Base-by-base conservation (phyloP, 2,888 invertebrate species). In the Crematogaster levior region DNA sequence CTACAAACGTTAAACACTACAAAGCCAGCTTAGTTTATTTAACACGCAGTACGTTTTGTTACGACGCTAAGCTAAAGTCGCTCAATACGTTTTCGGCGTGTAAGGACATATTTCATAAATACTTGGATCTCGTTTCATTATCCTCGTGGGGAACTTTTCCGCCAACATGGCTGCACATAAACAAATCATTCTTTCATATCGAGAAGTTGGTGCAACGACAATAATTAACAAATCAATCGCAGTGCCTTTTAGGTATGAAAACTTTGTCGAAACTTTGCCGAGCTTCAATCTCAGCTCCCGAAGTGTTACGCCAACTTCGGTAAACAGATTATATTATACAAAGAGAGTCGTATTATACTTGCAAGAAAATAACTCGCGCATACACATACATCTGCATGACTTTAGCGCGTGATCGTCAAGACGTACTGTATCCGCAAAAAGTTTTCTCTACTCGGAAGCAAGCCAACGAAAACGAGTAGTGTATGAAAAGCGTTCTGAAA, bases 151-250 rank as follows among this genome's bases (percentile, higher is more conserved):
- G 12, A 56, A 73, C 66, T n/a, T 51, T 68, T 53, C 53, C 24
- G 48, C 30, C 40, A 24, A 83, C 60, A 30, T 56, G 48, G 27
- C 48, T 61, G 68, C 58, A 85, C 85, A 34, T 61, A 72, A 66
- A 60, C 37, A 65, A 70, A 85, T 85, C 77, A 81, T 81, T 84
- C 89, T 89, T 89, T 84, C 83, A 84, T 40, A 40, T 83, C 74
- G 58, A 61, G 79, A 84, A 85, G 86, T 89, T 89, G 86, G 89
- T 83, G 87, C 75, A 86, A 87, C 89, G 89, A 89, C 87, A 89
- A 89, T 89, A 89, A 89, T 84, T 77, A 85, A 85, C 70, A 66
- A 75, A 74, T 85, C 84, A 82, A 89, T 82, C 53, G 82, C 51
- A 85, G 89, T 82, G 84, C 81, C 87, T 88, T 87, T 82, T 73